phyloP scores from a whole-genome alignment of 2,797 vertebrate genomes.

The Crenichthys baileyi region DNA sequence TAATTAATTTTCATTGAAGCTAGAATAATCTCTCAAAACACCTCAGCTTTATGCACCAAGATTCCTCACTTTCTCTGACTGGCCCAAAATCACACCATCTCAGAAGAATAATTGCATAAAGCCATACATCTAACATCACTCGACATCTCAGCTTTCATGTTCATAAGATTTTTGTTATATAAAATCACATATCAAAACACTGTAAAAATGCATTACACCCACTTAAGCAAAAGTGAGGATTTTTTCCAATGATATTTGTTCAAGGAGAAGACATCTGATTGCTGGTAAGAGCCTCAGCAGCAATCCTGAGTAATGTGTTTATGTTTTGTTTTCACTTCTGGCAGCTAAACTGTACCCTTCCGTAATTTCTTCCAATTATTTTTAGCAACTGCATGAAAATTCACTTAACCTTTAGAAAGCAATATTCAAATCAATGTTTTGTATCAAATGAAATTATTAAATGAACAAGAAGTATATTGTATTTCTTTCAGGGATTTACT shows the following conservation, averaged over 20 bases:
- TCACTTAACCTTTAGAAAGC: conserved; percentile 12
- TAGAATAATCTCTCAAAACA: not conserved
- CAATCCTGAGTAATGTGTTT: conserved; percentile 13
- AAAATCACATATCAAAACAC: conserved; percentile 10
- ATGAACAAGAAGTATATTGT: not conserved
- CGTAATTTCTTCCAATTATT: conserved; percentile 21
- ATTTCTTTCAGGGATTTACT: not conserved
- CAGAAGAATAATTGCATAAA: conserved; percentile 12
- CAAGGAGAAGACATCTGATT: conserved; percentile 22
- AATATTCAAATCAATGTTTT: conserved; percentile 32
- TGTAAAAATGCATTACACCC: conserved; percentile 10
- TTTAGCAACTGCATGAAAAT: conserved; percentile 20
- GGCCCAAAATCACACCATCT: not conserved
- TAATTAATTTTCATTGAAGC: not conserved
- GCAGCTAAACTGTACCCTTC: conserved; percentile 27
- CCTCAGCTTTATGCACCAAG: not conserved
- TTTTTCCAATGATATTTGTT: conserved; percentile 8
- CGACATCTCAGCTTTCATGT: conserved; percentile 2
- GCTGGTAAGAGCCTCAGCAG: conserved; percentile 23
- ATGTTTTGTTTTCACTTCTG: conserved; percentile 8
- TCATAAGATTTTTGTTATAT: conserved; percentile 21
- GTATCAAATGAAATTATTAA: conserved; percentile 3
- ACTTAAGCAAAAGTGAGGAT: not conserved
- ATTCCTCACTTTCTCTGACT: conserved; percentile 15
- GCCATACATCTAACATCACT: conserved; percentile 26